Percentiles rank a stretch among this genome's conserved stretches.
These are phyloP conservation scores for Temnothorax curvispinosus DNA, from an alignment of 1,140 invertebrate genomes.

Conservation along the genomic window DNA sequence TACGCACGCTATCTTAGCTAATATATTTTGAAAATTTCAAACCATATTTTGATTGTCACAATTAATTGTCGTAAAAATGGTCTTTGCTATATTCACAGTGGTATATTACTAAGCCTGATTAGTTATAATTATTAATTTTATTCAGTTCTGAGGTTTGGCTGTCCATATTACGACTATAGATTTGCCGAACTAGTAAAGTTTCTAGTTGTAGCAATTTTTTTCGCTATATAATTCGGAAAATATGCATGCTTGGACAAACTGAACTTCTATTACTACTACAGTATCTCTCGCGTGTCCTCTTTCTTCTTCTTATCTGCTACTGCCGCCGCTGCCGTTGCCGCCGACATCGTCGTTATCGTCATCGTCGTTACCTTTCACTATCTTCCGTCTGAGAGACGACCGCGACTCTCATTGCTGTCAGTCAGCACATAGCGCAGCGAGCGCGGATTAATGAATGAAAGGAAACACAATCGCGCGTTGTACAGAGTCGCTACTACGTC, in stretches of 20 bases:
- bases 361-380: slow-evolving; percentile 66
- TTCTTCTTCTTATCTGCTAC: neutral
- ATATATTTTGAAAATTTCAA: no score
- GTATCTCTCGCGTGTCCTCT: neutral
- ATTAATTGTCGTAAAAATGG: no score
- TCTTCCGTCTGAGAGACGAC: slow-evolving; percentile 56
- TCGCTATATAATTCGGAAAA: no score
- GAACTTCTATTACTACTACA: slow-evolving; percentile 29
- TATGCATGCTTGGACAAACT: neutral
- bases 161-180: no score
- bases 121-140: no score
- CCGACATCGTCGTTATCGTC: neutral
- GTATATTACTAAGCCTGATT: no score
- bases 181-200: no score
- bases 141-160: no score
- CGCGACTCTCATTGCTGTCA: slow-evolving; percentile 65
- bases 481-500: slow-evolving; percentile 27
- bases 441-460: slow-evolving; percentile 71
- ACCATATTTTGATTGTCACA: no score
- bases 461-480: slow-evolving; percentile 49
- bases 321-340: neutral
- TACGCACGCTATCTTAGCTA: no score
- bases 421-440: slow-evolving; percentile 57
- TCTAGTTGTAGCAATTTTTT: no score
- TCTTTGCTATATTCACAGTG: no score